Base-by-base conservation (phyloP, 2,888 invertebrate species). In the Ferrisia virgata region DNA sequence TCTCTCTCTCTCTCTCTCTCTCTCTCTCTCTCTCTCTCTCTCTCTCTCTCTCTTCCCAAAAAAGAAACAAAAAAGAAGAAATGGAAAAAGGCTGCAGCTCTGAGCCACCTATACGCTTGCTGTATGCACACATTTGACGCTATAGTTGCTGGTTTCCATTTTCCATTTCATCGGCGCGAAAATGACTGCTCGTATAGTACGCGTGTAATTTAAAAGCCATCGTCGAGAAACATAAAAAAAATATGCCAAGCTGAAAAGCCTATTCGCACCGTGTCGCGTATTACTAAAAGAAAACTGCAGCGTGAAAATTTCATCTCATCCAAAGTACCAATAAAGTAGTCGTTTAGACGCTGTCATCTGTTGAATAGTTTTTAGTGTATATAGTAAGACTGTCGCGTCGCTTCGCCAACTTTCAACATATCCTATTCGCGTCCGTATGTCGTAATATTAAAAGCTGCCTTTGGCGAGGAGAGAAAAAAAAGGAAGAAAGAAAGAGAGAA, bases 321-420 rank as follows among this genome's bases (percentile, higher is more conserved):
- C 2, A 25, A 79, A 79, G 79, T 79, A 40, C 47, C 82, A 82
- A 82, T 82, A 82, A 82, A 82, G 82, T 64, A 82, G 82, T 82
- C 82, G 82, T 82, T 82, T 82, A 72, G 58, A 64, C 58, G 82
- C 43, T 82, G 82, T 82, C 82, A 82, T 82, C 82, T 82, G 82
- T 82, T 82, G 82, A 69, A 82, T 82, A 31, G 72, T 82, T 82
- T 72, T 76, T 25, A 40, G 31, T 28, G 13, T n/a, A 22, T 28
- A 25, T n/a, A 22, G 43, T 43, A 15, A 43, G 25, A 64, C 15
- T 25, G 11, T 25, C 58, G 11, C 58, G 22, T 40, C 22, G 33
- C 13, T 69, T 8, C 28, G 15, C 3, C n/a, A n/a, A n/a, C n/a
- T n/a, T 33, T 72, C 33, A n/a, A 11, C 76, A 9, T 22, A n/a